These are phyloP conservation scores for Andricus grossulariae DNA, from an alignment of 1,140 invertebrate species.

Conservation along the genomic window DNA sequence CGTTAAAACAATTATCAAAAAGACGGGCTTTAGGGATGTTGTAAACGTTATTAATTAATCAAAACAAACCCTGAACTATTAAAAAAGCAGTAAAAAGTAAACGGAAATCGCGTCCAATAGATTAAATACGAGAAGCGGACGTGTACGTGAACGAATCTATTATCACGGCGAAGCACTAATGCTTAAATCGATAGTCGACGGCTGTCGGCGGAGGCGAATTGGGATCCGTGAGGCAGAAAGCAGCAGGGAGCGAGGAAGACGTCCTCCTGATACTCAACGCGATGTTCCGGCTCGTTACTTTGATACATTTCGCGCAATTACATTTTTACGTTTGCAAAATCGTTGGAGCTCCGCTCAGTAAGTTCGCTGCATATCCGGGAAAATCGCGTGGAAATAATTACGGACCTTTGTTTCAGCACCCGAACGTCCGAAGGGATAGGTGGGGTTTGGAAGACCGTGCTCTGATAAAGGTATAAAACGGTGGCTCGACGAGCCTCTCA, in stretches of 20 bases:
- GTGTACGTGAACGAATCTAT: conserved; percentile 27
- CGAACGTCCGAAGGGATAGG: background rate
- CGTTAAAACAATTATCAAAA: background rate
- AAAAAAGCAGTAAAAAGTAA: conserved; percentile 1
- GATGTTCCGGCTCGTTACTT: conserved; percentile 27
- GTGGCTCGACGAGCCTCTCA: background rate
- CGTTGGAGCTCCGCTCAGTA: background rate
- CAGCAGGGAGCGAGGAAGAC: background rate
- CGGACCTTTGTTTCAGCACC: conserved; percentile 21
- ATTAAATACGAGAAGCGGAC: conserved; percentile 22
- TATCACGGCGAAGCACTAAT: conserved; percentile 27
- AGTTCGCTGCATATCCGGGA: background rate
- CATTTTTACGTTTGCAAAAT: conserved; percentile 30
- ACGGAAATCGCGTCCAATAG: conserved; percentile 25
- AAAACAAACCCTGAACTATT: background rate
- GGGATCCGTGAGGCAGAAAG: background rate
- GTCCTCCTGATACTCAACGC: conserved; percentile 22
- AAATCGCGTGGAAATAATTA: conserved; percentile 29
- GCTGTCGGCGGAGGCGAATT: conserved; percentile 21
- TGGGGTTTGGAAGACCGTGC: background rate
- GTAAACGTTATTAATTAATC: background rate
- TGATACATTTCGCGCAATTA: conserved; percentile 31
- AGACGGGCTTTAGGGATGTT: background rate
- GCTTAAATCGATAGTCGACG: conserved; percentile 28
- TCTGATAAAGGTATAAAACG: conserved; percentile 26